Percentiles rank a stretch among this genome's conserved stretches.
phyloP scores from a whole-genome alignment of 1,140 invertebrate species.

The Eumaeus atala region DNA sequence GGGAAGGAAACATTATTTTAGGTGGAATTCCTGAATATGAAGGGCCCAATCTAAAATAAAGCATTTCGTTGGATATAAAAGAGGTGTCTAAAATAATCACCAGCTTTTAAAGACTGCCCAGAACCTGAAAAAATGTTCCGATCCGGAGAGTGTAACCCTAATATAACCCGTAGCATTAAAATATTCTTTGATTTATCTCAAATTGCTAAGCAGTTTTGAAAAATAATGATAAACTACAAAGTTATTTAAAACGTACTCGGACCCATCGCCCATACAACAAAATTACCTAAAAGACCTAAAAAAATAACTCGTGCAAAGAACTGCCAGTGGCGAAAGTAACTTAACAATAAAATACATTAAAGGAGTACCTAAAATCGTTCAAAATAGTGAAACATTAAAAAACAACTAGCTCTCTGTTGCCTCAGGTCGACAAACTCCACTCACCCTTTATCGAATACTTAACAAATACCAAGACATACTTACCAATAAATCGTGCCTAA shows the following conservation, averaged over 20 bases:
- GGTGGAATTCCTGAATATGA: slow-evolving; percentile 16
- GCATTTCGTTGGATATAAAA: slow-evolving; percentile 10
- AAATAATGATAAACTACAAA: slow-evolving; percentile 16
- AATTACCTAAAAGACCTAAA: slow-evolving; percentile 5
- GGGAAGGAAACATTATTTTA: slow-evolving; percentile 20
- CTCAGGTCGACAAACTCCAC: background rate
- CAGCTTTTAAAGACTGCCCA: slow-evolving; percentile 12
- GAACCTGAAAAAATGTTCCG: slow-evolving; percentile 18
- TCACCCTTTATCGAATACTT: slow-evolving; percentile 12
- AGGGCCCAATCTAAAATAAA: slow-evolving; percentile 7
- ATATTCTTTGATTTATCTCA: slow-evolving; percentile 18
- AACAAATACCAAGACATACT: slow-evolving; percentile 13
- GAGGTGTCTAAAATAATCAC: slow-evolving; percentile 16
- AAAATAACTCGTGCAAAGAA: background rate
- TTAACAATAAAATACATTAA: slow-evolving; percentile 16
- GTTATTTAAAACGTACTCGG: slow-evolving; percentile 6
- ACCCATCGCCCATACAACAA: slow-evolving; percentile 13
- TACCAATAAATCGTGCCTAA: slow-evolving; percentile 13
- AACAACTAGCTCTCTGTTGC: background rate
- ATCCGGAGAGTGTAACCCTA: slow-evolving; percentile 20
- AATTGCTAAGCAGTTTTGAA: slow-evolving; percentile 18
- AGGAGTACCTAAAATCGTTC: slow-evolving; percentile 12
- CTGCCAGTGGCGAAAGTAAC: slow-evolving; percentile 10
- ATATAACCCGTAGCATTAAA: slow-evolving; percentile 18
- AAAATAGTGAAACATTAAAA: background rate